Evolutionary conservation across 1,140 invertebrate species (phyloP).

Genomic region (Heliothis subflexa): DNA sequence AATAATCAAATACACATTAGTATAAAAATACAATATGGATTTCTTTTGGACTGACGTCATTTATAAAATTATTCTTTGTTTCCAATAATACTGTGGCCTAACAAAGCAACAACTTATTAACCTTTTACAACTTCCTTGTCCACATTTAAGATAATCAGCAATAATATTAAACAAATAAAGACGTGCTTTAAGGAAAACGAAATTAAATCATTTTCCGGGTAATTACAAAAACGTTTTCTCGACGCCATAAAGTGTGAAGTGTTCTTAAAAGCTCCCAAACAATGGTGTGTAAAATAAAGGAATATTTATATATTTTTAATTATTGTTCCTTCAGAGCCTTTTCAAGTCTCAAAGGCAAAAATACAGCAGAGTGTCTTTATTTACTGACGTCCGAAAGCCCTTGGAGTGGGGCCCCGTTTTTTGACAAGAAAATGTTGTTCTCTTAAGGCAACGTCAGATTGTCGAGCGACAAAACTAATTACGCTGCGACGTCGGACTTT

Average conservation of each 20-base stretch:
- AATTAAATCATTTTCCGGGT: neutral
- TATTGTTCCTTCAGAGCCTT: conserved; percentile 17
- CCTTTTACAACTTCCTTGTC: neutral
- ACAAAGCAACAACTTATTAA: too few species aligned
- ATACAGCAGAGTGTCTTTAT: conserved; percentile 17
- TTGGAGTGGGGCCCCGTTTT: neutral
- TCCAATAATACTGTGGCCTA: too few species aligned
- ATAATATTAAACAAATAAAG: neutral
- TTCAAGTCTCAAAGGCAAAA: conserved; percentile 10
- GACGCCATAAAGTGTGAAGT: conserved; percentile 5
- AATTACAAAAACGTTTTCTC: neutral
- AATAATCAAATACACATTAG: too few species aligned
- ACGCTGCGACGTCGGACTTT: conserved; percentile 1
- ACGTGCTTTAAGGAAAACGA: neutral
- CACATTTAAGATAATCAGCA: neutral
- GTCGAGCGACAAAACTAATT: neutral
- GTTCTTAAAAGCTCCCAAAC: neutral
- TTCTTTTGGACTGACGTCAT: too few species aligned
- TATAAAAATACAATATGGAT: too few species aligned
- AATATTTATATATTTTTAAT: conserved; percentile 18
- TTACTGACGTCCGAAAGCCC: neutral
- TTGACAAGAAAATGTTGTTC: conserved; percentile 16
- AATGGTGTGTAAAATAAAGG: conserved; percentile 2
- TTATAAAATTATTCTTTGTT: too few species aligned
- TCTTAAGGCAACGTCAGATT: conserved; percentile 19